phyloP scores from a whole-genome alignment of 2,888 invertebrate genomes.

The Schizotus pectinicornis region DNA sequence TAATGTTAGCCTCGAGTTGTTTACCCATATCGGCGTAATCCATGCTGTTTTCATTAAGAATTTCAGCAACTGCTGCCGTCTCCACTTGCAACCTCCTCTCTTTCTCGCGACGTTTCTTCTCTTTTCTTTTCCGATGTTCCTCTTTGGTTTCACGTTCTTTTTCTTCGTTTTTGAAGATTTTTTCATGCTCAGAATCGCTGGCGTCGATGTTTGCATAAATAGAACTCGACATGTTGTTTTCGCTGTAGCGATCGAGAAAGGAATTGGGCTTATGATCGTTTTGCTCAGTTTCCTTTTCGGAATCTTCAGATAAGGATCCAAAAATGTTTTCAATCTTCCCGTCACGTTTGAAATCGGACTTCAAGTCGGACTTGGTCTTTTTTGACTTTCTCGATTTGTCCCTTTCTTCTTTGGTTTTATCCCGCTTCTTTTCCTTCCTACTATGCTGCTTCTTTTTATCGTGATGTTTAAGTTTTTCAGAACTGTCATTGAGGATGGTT shows the following conservation, averaged over 20 bases:
- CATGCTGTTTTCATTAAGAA: constrained; percentile 75
- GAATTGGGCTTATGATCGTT: constrained; percentile 28
- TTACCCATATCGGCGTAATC: constrained; percentile 83
- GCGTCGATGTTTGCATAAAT: constrained; percentile 47
- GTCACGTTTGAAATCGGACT: constrained; percentile 67
- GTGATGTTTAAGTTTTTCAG: constrained; percentile 51
- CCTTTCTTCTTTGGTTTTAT: constrained; percentile 65
- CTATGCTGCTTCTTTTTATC: constrained; percentile 57
- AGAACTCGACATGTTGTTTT: constrained; percentile 41
- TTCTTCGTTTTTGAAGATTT: constrained; percentile 44
- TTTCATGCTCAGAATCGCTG: constrained; percentile 60
- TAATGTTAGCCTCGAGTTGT: constrained; percentile 80
- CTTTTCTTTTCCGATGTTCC: constrained; percentile 65
- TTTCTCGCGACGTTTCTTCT: constrained; percentile 55
- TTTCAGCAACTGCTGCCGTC: constrained; percentile 36
- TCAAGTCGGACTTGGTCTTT: constrained; percentile 55
- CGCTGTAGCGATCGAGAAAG: constrained; percentile 33
- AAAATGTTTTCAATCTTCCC: constrained; percentile 90
- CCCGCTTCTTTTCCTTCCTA: constrained; percentile 68
- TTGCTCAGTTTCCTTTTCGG: constrained; percentile 53
- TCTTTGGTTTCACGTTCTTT: constrained; percentile 59
- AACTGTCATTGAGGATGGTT: constrained; percentile 43
- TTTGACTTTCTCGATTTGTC: constrained; percentile 68
- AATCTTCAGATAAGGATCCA: constrained; percentile 81
- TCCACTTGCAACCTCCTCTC: constrained; percentile 61